Percentiles rank a stretch among this genome's conserved stretches.
Conservation (phyloP, 2,888 invertebrate species). For the Protonemura montana region DNA sequence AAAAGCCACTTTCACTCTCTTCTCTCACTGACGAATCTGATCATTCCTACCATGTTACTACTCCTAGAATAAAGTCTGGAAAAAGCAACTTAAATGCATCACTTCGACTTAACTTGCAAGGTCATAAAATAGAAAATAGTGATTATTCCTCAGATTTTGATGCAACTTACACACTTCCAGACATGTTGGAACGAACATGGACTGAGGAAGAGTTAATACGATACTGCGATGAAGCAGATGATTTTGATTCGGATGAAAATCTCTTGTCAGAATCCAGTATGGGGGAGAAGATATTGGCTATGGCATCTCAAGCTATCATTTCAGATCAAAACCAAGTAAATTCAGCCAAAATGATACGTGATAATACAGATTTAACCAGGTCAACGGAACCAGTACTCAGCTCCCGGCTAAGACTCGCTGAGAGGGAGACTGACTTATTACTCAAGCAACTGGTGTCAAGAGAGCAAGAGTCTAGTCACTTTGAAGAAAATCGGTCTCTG, state of each 20-base stretch:
- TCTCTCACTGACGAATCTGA: slow-evolving; percentile 19
- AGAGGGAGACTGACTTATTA: slow-evolving; percentile 41
- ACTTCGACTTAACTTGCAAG: background rate
- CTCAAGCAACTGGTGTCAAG: slow-evolving; percentile 38
- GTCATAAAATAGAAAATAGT: background rate
- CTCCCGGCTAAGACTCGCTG: slow-evolving; percentile 31
- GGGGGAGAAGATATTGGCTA: slow-evolving; percentile 45
- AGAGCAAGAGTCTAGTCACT: background rate
- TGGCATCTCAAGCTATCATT: slow-evolving; percentile 28
- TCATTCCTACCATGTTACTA: background rate
- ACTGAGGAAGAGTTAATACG: slow-evolving; percentile 43
- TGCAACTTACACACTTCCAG: slow-evolving; percentile 42
- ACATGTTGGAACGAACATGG: slow-evolving; percentile 43
- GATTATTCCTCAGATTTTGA: slow-evolving; percentile 34
- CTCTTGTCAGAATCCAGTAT: slow-evolving; percentile 45
- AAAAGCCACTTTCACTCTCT: background rate
- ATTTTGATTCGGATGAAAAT: slow-evolving; percentile 37
- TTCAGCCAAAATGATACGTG: background rate
- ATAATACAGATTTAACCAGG: slow-evolving; percentile 45
- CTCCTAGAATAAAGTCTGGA: background rate
- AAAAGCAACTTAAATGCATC: background rate
- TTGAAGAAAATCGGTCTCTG: background rate
- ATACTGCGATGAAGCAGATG: slow-evolving; percentile 43
- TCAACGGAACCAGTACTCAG: background rate
- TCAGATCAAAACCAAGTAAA: background rate